Evolutionary conservation across 2,113 vertebrate species (phyloP).

Genomic region (Channa maculata): DNA sequence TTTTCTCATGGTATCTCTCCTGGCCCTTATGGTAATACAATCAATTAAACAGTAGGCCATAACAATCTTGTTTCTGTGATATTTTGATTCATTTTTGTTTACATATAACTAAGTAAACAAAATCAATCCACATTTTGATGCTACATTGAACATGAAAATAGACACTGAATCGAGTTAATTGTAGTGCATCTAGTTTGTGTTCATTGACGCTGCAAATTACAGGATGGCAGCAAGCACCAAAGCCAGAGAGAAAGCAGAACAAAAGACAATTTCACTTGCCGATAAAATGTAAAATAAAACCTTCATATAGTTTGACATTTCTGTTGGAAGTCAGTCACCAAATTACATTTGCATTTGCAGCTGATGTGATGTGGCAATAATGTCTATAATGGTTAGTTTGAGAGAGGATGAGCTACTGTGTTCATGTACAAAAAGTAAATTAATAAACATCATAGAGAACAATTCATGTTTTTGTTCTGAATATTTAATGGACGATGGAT

Average conservation of each 20-base stretch:
- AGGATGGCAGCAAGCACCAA: conserved; percentile 70
- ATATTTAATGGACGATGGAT: too few species aligned
- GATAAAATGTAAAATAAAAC: conserved; percentile 48
- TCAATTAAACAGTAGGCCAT: conserved; percentile 49
- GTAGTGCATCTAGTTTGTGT: conserved; percentile 74
- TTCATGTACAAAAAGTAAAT: not conserved
- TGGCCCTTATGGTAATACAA: conserved; percentile 42
- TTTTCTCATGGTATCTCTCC: conserved; percentile 3
- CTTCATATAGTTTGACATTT: conserved; percentile 35
- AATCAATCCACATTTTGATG: conserved; percentile 80
- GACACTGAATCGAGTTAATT: conserved; percentile 76
- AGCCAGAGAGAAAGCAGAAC: conserved; percentile 64
- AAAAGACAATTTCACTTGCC: conserved; percentile 67
- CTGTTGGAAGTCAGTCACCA: conserved; percentile 28
- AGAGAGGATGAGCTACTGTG: conserved; percentile 8
- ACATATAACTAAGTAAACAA: conserved; percentile 65
- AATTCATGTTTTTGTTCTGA: not conserved
- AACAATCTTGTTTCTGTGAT: conserved; percentile 36
- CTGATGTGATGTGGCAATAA: conserved; percentile 25
- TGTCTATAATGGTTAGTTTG: conserved; percentile 18
- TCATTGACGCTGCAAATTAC: conserved; percentile 80
- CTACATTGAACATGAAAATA: conserved; percentile 79
- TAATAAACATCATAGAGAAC: not conserved
- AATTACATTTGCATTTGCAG: conserved; percentile 27
- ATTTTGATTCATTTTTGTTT: conserved; percentile 51